Conservation (phyloP, 2,797 vertebrate genomes). For the Bryconaethiops microstoma region DNA sequence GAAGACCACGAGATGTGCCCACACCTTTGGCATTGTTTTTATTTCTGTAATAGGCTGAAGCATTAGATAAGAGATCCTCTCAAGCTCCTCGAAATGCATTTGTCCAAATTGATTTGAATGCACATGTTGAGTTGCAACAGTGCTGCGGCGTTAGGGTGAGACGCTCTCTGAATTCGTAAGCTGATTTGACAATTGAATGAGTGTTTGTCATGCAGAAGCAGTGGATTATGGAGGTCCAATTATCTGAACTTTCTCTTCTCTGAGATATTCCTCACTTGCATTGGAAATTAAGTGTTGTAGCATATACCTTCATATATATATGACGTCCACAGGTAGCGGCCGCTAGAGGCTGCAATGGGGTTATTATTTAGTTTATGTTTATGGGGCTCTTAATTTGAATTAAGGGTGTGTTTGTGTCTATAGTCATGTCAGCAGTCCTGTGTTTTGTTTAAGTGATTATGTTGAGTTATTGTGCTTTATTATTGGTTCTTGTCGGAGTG, state of each 20-base stretch:
- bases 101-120: not conserved
- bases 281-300: not conserved
- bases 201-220: not conserved
- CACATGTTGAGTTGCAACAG: not conserved
- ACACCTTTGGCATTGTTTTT: too few species aligned
- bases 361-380: too few species aligned
- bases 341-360: too few species aligned
- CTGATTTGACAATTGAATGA: not conserved
- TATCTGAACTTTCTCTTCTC: not conserved
- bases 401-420: too few species aligned
- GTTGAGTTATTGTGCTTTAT: too few species aligned
- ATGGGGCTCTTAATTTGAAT: too few species aligned
- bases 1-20: too few species aligned
- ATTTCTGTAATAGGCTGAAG: not conserved
- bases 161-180: not conserved
- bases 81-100: too few species aligned
- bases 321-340: too few species aligned
- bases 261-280: not conserved
- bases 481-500: too few species aligned
- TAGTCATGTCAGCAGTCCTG: too few species aligned
- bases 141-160: not conserved
- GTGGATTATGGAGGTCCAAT: not conserved
- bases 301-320: not conserved
- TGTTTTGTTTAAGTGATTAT: too few species aligned
- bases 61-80: not conserved